Percentiles rank a stretch among this genome's conserved stretches.
Conservation (phyloP, 2,888 invertebrate species). For the Drosophila picticornis region DNA sequence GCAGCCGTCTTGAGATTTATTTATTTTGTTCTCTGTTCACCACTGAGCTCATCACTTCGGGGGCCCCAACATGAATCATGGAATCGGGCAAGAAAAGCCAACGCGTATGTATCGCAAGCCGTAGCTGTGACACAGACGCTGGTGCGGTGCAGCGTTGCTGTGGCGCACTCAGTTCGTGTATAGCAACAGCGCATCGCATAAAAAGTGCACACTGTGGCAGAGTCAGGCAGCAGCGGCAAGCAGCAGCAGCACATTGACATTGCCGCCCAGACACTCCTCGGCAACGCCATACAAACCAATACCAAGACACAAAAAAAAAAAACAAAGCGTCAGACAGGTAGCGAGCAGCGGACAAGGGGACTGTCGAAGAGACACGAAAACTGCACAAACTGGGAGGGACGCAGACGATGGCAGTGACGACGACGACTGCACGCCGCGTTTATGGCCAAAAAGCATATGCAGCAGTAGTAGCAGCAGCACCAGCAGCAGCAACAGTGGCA, state of each 20-base stretch:
- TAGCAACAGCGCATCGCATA: conserved; percentile 67
- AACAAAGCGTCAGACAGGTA: conserved; percentile 75
- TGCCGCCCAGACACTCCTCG: conserved; percentile 71
- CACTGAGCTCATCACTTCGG: conserved; percentile 58
- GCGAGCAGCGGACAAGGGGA: conserved; percentile 34
- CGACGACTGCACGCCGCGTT: conserved; percentile 60
- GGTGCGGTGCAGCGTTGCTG: conserved; percentile 13
- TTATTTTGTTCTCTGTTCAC: conserved; percentile 17
- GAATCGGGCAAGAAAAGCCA: conserved; percentile 56
- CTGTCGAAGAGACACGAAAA: conserved; percentile 40
- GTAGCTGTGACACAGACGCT: conserved; percentile 8
- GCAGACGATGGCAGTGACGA: conserved; percentile 32
- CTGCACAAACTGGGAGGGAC: conserved; percentile 33
- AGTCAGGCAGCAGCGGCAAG: conserved; percentile 21
- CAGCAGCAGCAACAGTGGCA: conserved; percentile 11
- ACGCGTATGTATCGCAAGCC: conserved; percentile 51
- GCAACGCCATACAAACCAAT: conserved; percentile 49
- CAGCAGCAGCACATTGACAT: conserved; percentile 72
- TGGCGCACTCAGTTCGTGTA: conserved; percentile 47
- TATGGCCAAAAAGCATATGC: conserved; percentile 69
- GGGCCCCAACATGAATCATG: conserved; percentile 68
- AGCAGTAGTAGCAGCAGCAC: conserved; percentile 31
- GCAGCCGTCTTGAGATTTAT: conserved; percentile 38
- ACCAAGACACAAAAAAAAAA: conserved; percentile 36
- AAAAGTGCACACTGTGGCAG: conserved; percentile 62